phyloP scores from a whole-genome alignment of 1,140 invertebrate genomes.

The Bacillus rossius region DNA sequence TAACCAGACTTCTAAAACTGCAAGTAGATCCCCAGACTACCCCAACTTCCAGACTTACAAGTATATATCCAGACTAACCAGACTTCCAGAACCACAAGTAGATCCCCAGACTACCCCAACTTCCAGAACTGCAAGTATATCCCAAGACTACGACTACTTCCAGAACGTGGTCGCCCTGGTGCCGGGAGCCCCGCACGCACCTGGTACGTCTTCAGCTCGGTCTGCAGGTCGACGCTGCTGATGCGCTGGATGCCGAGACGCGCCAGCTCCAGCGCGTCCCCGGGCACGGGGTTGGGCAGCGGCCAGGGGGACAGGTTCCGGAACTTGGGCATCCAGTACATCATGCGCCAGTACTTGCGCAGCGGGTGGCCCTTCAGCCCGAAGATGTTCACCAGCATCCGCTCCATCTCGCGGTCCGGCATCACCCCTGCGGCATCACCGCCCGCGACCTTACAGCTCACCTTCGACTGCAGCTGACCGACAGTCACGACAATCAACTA shows the following conservation, averaged over 20 bases:
- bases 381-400: conserved; percentile 78
- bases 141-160: too few relatives aligned
- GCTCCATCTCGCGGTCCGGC: conserved; percentile 83
- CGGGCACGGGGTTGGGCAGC: conserved; percentile 66
- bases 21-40: too few relatives aligned
- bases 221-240: conserved; percentile 74
- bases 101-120: too few relatives aligned
- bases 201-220: conserved; percentile 61
- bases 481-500: too few relatives aligned
- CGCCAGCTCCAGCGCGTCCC: conserved; percentile 74
- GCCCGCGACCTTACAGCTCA: too few relatives aligned
- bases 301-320: conserved; percentile 87
- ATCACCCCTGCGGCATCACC: conserved; percentile 64
- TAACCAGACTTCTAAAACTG: too few relatives aligned
- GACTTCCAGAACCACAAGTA: too few relatives aligned
- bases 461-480: too few relatives aligned
- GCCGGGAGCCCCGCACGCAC: conserved; percentile 47
- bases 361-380: conserved; percentile 70
- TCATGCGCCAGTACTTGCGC: conserved; percentile 84
- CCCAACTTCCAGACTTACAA: too few relatives aligned
- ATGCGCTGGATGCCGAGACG: conserved; percentile 82
- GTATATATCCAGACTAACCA: too few relatives aligned
- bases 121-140: too few relatives aligned
- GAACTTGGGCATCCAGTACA: conserved; percentile 99
- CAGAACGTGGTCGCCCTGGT: too few relatives aligned